Conservation (phyloP, 2,797 vertebrate species). For the Crypturellus tataupa region DNA sequence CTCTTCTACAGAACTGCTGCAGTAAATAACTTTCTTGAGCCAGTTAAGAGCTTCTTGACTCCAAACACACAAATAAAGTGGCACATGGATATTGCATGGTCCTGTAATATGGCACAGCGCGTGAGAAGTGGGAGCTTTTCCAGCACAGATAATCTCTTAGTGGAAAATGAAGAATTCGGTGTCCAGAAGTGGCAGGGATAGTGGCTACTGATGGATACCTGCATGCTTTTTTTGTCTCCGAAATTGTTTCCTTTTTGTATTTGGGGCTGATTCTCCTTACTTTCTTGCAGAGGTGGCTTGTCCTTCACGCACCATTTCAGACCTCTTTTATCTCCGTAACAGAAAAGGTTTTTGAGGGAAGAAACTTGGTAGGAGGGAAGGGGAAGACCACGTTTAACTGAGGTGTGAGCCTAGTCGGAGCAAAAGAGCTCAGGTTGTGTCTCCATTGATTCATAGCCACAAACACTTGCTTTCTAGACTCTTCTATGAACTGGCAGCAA, state of each 20-base stretch:
- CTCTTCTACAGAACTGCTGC: neutral
- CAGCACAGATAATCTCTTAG: neutral
- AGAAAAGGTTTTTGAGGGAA: neutral
- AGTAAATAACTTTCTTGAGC: neutral
- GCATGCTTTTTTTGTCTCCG: neutral
- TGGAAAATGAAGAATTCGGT: neutral
- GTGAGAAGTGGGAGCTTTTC: neutral
- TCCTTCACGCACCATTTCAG: neutral
- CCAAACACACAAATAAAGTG: neutral
- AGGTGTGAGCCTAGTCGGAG: neutral
- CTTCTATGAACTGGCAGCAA: neutral
- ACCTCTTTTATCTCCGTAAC: neutral
- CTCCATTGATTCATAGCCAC: neutral
- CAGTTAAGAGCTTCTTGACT: neutral
- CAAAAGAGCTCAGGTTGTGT: neutral
- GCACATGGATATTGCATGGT: neutral
- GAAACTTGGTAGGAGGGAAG: neutral
- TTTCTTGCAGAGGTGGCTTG: neutral
- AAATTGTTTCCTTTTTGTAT: neutral
- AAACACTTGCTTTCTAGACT: neutral
- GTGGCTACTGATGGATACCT: neutral
- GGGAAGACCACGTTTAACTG: neutral
- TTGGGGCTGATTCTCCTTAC: neutral
- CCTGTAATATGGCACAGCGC: neutral
- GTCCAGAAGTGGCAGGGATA: neutral